A percentile compares a stretch with the other conserved stretches of the same genome.
These are phyloP conservation scores for Varecia variegata DNA, from an alignment of 2,797 vertebrate species.

Conservation along the genomic window DNA sequence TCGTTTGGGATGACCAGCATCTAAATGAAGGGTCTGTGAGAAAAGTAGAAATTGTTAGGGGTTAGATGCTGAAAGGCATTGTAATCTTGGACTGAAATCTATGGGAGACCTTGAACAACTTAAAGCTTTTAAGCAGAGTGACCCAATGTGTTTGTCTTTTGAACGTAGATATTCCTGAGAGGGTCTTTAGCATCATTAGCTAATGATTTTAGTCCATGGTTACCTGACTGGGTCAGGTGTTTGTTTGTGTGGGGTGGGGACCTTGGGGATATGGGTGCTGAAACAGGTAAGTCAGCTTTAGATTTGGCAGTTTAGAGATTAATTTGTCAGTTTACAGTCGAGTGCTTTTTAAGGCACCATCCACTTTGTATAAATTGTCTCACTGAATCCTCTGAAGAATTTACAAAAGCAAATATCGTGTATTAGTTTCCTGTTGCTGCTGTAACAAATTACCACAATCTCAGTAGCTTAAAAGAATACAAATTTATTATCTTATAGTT, in stretches of 20 bases:
- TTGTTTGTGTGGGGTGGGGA: neutral
- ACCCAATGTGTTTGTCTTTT: neutral
- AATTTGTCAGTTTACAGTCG: neutral
- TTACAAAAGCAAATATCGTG: neutral
- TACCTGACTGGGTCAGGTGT: neutral
- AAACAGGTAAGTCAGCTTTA: neutral
- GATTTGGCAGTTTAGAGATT: neutral
- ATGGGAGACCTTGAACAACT: neutral
- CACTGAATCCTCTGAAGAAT: neutral
- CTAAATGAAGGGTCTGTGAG: neutral
- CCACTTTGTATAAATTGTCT: neutral
- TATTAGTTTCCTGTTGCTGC: neutral
- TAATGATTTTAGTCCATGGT: neutral
- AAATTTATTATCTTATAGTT: neutral
- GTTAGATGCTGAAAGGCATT: neutral
- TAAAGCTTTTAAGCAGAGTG: neutral
- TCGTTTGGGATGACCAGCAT: neutral
- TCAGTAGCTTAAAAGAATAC: neutral
- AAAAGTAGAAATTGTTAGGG: neutral
- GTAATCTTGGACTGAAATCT: neutral
- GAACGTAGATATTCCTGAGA: neutral
- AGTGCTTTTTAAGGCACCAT: neutral
- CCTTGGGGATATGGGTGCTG: neutral
- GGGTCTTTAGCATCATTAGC: neutral
- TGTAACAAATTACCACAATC: neutral